Conservation (phyloP, 2,888 invertebrate genomes). For the Tenthredo scrophulariae region DNA sequence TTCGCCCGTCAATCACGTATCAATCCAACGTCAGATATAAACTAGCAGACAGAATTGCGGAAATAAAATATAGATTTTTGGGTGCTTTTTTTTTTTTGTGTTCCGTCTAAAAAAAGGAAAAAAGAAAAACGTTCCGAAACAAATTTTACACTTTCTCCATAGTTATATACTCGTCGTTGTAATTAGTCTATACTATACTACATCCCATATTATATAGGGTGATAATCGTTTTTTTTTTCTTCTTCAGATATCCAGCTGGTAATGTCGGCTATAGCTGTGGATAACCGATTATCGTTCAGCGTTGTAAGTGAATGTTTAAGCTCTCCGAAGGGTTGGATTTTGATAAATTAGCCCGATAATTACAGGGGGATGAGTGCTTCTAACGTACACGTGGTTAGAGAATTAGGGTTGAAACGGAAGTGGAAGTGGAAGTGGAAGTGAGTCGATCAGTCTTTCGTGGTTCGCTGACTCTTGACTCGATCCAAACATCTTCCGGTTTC, state of each 20-base stretch:
- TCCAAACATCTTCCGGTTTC: constrained; percentile 55
- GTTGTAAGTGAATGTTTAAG: neutral
- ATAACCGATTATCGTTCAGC: constrained; percentile 5
- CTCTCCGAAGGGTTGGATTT: constrained; percentile 24
- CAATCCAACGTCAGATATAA: neutral
- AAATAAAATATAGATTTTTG: neutral
- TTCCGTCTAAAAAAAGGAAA: too few species aligned
- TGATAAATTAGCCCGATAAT: constrained; percentile 49
- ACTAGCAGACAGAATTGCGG: neutral
- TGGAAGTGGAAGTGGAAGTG: constrained; percentile 41
- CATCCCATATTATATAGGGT: too few species aligned
- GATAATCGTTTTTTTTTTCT: neutral
- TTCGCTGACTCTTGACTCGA: constrained; percentile 43
- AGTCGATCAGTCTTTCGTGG: constrained; percentile 52
- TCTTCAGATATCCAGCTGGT: too few species aligned
- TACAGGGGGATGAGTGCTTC: constrained; percentile 43
- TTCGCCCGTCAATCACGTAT: neutral
- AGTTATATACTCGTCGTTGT: too few species aligned
- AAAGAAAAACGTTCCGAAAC: neutral
- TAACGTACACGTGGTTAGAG: neutral
- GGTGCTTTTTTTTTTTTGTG: too few species aligned
- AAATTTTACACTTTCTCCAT: too few species aligned
- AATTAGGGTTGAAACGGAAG: constrained; percentile 16
- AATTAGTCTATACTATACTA: too few species aligned
- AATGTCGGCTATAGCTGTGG: neutral